phyloP scores from a whole-genome alignment of 64 coral and sea anemone genomes.

The Montipora cactus region DNA sequence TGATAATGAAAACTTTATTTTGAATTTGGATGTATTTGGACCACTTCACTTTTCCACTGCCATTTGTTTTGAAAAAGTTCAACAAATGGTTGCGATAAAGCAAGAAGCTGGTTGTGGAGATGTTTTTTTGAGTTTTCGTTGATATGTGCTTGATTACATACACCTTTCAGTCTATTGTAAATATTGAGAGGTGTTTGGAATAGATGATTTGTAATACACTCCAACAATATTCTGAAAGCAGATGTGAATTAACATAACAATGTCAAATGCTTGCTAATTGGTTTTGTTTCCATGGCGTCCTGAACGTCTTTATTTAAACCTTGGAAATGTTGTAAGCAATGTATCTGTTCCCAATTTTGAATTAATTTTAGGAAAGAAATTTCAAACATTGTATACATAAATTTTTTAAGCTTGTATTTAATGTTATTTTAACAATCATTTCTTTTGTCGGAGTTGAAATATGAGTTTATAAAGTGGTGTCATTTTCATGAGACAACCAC shows the following conservation, averaged over 20 bases:
- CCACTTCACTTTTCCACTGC: no score
- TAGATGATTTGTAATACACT: constrained; percentile 83
- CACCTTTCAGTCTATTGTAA: constrained; percentile 63
- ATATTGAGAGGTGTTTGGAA: constrained; percentile 73
- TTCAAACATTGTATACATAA: not conserved
- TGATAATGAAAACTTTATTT: not conserved
- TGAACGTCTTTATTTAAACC: not conserved
- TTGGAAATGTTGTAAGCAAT: constrained; percentile 17
- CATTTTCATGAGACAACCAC: not conserved
- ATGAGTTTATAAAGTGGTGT: constrained; percentile 6
- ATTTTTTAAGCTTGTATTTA: no score
- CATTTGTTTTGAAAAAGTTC: not conserved
- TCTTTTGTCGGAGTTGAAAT: not conserved
- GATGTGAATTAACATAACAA: constrained; percentile 78
- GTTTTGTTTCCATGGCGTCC: constrained; percentile 44
- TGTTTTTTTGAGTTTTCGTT: not conserved
- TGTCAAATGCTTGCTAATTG: constrained; percentile 43
- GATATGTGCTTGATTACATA: constrained; percentile 59
- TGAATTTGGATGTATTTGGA: not conserved
- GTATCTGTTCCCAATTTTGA: not conserved
- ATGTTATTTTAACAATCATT: no score
- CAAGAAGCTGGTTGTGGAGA: not conserved
- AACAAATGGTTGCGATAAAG: not conserved
- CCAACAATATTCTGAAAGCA: constrained; percentile 48
- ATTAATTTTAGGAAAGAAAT: constrained; percentile 1